Base-by-base conservation (phyloP, 2,113 vertebrate species). In the Chloropsis hardwickii region DNA sequence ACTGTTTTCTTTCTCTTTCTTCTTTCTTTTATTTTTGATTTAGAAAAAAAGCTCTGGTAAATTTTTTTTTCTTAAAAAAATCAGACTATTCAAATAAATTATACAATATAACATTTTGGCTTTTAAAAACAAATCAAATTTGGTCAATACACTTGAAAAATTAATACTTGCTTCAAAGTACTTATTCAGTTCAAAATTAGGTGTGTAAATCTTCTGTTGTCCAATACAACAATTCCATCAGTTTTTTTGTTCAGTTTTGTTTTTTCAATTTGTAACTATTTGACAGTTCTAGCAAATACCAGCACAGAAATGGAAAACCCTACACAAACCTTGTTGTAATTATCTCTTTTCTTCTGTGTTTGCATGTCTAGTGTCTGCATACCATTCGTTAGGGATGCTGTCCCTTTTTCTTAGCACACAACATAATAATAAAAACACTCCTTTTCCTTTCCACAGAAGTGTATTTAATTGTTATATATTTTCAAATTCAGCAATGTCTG, bases 321-420 rank as follows among this genome's bases (percentile, higher is more conserved):
- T 97, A 95, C 92, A 94, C 94, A 97, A 97, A 96, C 82, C 90
- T 97, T 97, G 95, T 91, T 98, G 96, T 94, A 97, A 98, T 98
- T 97, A 98, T 97, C 97, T 98, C 95, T 98, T 98, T 98, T 98
- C 97, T 98, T 98, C 95, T 97, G 94, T 97, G 96, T 97, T 97
- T 98, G 95, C 94, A 96, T 97, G 96, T 96, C 96, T 91, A 92
- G 85, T 95, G 89, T 98, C 90, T 94, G 71, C 97, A 97, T 97
- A 95, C 92, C 95, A 97, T 97, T 97, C 1, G 14, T 97, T 95
- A 95, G 94, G 97, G 81, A 76, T 95, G 57, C 79, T 80, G 72
- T 95, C 94, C 92, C 62, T 96, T 84, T 96, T 86, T 83, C 87
- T 95, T 94, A 81, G 70, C 78, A 44, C 93, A 86, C 86, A 80